Conservation (phyloP, 2,888 invertebrate species). For the Andrena haemorrhoa region DNA sequence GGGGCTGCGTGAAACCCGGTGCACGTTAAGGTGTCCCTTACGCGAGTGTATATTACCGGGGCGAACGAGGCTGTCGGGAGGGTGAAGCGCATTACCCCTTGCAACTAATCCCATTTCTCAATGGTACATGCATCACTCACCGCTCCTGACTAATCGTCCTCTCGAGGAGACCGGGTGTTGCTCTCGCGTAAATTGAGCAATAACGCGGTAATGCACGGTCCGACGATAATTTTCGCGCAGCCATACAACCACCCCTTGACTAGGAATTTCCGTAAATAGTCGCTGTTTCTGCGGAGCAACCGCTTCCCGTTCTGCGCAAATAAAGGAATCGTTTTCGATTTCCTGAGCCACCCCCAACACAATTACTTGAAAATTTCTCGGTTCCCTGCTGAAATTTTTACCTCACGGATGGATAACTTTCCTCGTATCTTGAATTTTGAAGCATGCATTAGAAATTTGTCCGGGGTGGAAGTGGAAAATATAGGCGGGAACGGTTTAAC, state of each 20-base stretch:
- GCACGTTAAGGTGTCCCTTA: conserved; percentile 46
- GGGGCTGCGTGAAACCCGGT: not conserved
- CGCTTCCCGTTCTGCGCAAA: not conserved
- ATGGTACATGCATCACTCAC: conserved; percentile 65
- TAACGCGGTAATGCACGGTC: conserved; percentile 52
- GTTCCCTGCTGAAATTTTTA: not conserved
- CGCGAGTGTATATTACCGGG: conserved; percentile 51
- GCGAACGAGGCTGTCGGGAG: conserved; percentile 51
- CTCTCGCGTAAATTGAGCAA: conserved; percentile 63
- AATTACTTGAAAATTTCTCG: not conserved
- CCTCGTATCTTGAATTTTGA: not conserved
- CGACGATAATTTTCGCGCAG: conserved; percentile 50
- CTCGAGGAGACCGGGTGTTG: conserved; percentile 48
- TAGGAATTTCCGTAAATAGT: conserved; percentile 42
- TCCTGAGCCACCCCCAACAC: not conserved
- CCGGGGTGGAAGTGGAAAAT: conserved; percentile 1
- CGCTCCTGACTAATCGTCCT: conserved; percentile 59
- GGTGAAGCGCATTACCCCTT: conserved; percentile 59
- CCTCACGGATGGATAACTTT: not conserved
- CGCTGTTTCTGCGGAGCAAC: not conserved
- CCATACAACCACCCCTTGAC: conserved; percentile 16
- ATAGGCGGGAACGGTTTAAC: not conserved
- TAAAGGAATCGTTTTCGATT: not conserved
- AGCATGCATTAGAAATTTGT: not conserved
- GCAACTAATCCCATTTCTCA: conserved; percentile 67